Base-by-base conservation (phyloP, 2,888 invertebrate genomes). In the Strigamia transsilvanica region DNA sequence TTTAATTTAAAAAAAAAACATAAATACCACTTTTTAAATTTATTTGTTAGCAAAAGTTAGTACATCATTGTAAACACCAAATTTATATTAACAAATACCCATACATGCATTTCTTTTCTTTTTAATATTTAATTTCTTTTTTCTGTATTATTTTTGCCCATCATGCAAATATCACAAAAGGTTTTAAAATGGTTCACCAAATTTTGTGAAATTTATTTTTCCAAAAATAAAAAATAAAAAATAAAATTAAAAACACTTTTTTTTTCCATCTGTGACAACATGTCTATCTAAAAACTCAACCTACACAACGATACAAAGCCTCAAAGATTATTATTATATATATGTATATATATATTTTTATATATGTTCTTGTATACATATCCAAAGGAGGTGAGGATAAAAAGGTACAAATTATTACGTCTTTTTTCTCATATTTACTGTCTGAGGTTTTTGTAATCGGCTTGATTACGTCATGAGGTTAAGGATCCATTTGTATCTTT, bases 1-100 rank as follows among this genome's bases (percentile, higher is more conserved):
- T n/a, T 51, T 51, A 51, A 51, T 51, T 51, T 51, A 51, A 51
- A 6, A 51, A 51, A 51, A 51, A 51, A n/a, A 51, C 51, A 51
- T n/a, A 51, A 51, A 51, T 51, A 51, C 51, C 51, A 51, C 51
- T 51, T 51, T 51, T 51, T 51, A 51, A 51, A 51, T 51, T 51
- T 51, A 51, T 51, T 51, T 51, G 51, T 51, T 51, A 51, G 51
- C 51, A 51, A 51, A 51, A 51, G 51, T 51, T 51, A 51, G 51
- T 51, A 51, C 51, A 51, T 51, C 51, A 51, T 51, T 51, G 13
- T 51, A 51, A 51, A 51, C 51, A 51, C 51, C 51, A 51, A 51
- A 51, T 51, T 51, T 51, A 51, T 51, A n/a, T 51, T 51, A 51
- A 51, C 51, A 51, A 51, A 34, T 51, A 51, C 51, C 51, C 51